Base-by-base conservation (phyloP, 2,888 invertebrate species). In the Euplagia quadripunctaria region DNA sequence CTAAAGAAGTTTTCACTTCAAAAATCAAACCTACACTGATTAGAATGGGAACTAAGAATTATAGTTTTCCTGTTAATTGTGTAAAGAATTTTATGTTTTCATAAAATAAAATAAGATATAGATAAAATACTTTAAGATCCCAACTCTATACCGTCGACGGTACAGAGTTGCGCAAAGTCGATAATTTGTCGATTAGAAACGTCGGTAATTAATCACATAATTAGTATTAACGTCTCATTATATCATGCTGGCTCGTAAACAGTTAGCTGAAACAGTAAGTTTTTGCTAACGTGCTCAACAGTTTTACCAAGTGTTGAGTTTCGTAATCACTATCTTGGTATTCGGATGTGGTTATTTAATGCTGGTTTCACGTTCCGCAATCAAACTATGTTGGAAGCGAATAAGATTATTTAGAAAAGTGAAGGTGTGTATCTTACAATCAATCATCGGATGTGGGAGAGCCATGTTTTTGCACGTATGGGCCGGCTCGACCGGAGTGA, bases 91-190 rank as follows among this genome's bases (percentile, higher is more conserved):
- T 46, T 46, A 49, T 49, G 12, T 7, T 3, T 12, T 3, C 49
- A 12, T 49, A 12, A 49, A 49, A 49, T 49, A 49, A 49, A 49
- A 12, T 49, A 12, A 16, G 4, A 52, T 16, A 52, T 52, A 17
- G 6, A 16, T 9, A 55, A 55, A 1, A 9, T 8, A 55, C 55
- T n/a, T 12, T 6, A 61, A 31, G 14, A 61, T 7, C 61, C 14
- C 61, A 31, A 4, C 61, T 12, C 61, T 61, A 31, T 61, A 31
- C 14, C 0, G 31, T 6, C 20, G 74, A 64, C 76, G 73, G 73
- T 82, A 77, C 51, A 64, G 11, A 64, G 17, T 74, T n/a, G 61
- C 31, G 1, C 61, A 16, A 51, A 49, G 49, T 66, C 66, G 46
- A 66, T 66, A 66, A 66, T 16, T 49, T 31, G n/a, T 49, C 66